Evolutionary conservation across 2,797 vertebrate genomes (phyloP), one percentile per base, ranked within the genome.

Genomic region (Alosa sapidissima): DNA sequence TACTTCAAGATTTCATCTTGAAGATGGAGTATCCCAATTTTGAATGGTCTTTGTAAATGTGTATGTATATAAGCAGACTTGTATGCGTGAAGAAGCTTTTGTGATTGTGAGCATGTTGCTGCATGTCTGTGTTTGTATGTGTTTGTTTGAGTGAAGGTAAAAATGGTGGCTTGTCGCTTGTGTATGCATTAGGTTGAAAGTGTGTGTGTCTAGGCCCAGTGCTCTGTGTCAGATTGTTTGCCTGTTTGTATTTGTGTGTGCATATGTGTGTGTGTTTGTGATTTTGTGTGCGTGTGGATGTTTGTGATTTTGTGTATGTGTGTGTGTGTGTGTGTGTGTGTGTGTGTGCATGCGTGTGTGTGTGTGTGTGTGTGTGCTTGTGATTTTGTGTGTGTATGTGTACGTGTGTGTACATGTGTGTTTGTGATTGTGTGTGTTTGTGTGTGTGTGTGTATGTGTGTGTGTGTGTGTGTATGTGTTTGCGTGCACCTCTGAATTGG

Each of bases 401-500:
- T 52, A 13, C 4, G 62, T 68, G 62, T 33, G 62, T 68, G 24
- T 28, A 1, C 36, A 28, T 36, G 28, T 68, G 8, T 68, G 65
- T 68, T 0, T 68, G 24, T 33, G 65, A 13, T 33, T 75, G 7
- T 72, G 2, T 36, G 62, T 28, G 19, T 58, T 0, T 65, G 5
- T 65, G 60, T 65, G 60, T 65, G 60, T 65, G 60, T 65, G 60
- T 28, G n/a, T 65, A n/a, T 33, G 62, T 36, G 10, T 68, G 68
- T 7, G 13, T 75, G 68, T 75, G 68, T 75, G 33, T 75, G 68
- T 19, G 68, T 45, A 11, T 45, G 68, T 75, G 68, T 86, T 81
- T 28, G 55, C 41, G 45, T 83, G 68, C 65, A 55, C 88, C 36
- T 87, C 87, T 87, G 81, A 91, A 89, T 88, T 82, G 89, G 87